phyloP scores from a whole-genome alignment of 2,113 vertebrate genomes.

The Alces alces region DNA sequence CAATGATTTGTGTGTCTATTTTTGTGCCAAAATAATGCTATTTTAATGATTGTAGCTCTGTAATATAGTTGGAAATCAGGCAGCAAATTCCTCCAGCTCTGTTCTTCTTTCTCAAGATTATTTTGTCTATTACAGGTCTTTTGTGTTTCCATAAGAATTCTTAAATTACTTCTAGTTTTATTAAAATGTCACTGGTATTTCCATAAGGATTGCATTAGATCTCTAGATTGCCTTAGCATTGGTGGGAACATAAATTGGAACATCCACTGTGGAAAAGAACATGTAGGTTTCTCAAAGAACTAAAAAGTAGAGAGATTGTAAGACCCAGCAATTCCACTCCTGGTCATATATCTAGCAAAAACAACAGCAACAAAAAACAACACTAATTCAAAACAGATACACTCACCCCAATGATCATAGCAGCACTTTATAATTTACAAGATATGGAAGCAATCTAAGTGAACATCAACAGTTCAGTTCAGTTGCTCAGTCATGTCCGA shows the following conservation, averaged over 20 bases:
- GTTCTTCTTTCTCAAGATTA: background rate
- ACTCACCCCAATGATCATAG: background rate
- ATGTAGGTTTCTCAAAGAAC: background rate
- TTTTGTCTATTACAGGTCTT: background rate
- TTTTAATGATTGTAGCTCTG: background rate
- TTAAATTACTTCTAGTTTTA: background rate
- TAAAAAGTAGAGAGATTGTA: background rate
- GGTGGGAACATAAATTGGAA: background rate
- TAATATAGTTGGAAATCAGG: background rate
- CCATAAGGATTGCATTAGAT: background rate
- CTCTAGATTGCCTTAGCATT: background rate
- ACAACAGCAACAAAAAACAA: background rate
- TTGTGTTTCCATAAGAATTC: background rate
- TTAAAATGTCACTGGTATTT: background rate
- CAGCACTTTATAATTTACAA: background rate
- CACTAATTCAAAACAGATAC: background rate
- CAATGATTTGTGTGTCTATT: background rate
- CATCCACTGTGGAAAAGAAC: background rate
- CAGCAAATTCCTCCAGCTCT: background rate
- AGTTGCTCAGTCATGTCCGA: rapidly evolving
- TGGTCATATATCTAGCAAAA: background rate
- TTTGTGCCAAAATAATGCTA: background rate
- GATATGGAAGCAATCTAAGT: background rate
- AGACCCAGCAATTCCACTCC: background rate
- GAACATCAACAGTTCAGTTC: background rate